phyloP scores from a whole-genome alignment of 2,797 vertebrate species.

The Telmatherina bonti region DNA sequence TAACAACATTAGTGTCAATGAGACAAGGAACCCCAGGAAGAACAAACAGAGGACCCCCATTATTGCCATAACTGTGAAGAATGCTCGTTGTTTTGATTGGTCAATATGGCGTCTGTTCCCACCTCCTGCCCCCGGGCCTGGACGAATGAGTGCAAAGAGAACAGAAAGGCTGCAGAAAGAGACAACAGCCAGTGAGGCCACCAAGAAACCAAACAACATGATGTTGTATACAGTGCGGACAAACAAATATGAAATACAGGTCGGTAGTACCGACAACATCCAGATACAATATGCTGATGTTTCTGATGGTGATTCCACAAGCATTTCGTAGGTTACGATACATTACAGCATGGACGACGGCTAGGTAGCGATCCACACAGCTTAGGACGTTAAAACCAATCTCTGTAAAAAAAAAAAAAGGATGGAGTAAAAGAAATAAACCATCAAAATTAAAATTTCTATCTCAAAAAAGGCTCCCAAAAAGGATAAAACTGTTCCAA shows the following conservation, averaged over 20 bases:
- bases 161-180: too few species aligned
- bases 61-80: conserved; percentile 21
- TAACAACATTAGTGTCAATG: fast-evolving
- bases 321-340: too few species aligned
- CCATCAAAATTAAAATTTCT: fast-evolving
- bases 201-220: fast-evolving
- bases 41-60: neutral
- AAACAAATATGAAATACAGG: fast-evolving
- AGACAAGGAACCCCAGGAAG: neutral
- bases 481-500: fast-evolving
- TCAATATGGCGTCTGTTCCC: too few species aligned
- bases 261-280: neutral
- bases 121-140: too few species aligned
- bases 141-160: too few species aligned
- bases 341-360: too few species aligned
- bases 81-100: conserved; percentile 30
- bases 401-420: neutral
- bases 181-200: neutral
- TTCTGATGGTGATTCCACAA: too few species aligned
- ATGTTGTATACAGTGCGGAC: fast-evolving
- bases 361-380: too few species aligned
- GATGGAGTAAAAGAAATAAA: fast-evolving
- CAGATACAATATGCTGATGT: conserved; percentile 17
- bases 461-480: neutral
- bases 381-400: conserved; percentile 21